phyloP scores from a whole-genome alignment of 1,140 invertebrate genomes.

The Agrilus planipennis region DNA sequence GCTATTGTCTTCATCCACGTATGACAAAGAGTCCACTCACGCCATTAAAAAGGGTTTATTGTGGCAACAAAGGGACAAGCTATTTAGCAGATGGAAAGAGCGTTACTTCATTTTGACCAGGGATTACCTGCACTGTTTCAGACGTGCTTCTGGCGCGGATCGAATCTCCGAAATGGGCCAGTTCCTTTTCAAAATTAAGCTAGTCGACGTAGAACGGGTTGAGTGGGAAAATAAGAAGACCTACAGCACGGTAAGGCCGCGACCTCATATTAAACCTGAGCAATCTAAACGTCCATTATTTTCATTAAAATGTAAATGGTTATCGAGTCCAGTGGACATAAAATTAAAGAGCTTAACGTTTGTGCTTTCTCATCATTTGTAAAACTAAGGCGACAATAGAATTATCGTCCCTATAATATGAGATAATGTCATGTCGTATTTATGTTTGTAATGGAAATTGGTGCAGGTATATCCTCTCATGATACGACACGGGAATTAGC shows the following conservation, averaged over 20 bases:
- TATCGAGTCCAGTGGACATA: too few species aligned
- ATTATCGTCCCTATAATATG: too few species aligned
- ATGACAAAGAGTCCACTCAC: constrained; percentile 27
- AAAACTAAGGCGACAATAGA: too few species aligned
- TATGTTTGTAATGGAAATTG: too few species aligned
- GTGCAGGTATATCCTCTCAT: too few species aligned
- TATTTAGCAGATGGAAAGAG: constrained; percentile 59
- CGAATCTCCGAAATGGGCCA: constrained; percentile 58
- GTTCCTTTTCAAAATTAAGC: constrained; percentile 57
- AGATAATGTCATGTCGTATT: too few species aligned
- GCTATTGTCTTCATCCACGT: constrained; percentile 29
- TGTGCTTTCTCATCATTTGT: too few species aligned
- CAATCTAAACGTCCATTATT: too few species aligned
- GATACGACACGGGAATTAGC: too few species aligned
- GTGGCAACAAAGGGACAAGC: constrained; percentile 52
- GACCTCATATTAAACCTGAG: too few species aligned
- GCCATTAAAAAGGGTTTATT: constrained; percentile 51
- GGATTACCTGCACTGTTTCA: constrained; percentile 59
- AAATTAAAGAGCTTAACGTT: too few species aligned
- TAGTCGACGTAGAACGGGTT: constrained; percentile 51
- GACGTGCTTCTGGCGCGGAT: constrained; percentile 46
- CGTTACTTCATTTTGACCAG: constrained; percentile 55
- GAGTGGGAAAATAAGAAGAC: constrained; percentile 51
- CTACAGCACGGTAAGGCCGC: constrained; percentile 47
- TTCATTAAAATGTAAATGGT: too few species aligned